Conservation (phyloP, 2,888 invertebrate species). For the Himalopsyche kuldschensis region DNA sequence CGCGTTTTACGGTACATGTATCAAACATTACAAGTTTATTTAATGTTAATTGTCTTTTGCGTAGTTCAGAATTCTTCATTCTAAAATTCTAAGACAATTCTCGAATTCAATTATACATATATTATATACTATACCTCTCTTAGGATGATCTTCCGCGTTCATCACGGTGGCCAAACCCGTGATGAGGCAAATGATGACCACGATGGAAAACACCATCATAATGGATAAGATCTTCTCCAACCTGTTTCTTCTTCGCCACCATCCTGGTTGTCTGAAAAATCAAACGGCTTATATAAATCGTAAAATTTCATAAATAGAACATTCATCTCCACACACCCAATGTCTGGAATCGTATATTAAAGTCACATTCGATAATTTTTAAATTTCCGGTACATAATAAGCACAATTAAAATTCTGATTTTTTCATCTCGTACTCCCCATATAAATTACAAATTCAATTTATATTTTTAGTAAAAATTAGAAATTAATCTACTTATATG, state of each 20-base stretch:
- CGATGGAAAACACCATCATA: slow-evolving; percentile 60
- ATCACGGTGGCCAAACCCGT: slow-evolving; percentile 55
- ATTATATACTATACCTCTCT: neutral
- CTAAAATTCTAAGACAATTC: no score
- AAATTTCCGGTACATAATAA: no score
- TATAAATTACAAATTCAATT: no score
- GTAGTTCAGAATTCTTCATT: no score
- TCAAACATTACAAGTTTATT: no score
- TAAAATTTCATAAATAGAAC: neutral
- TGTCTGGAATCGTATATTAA: neutral
- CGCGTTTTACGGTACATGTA: no score
- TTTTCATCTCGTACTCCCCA: no score
- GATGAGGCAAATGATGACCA: slow-evolving; percentile 64
- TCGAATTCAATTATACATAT: no score
- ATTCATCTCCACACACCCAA: neutral
- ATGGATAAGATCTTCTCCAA: slow-evolving; percentile 71
- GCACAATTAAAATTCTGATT: no score
- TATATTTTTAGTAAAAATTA: no score
- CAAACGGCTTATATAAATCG: neutral
- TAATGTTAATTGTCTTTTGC: no score
- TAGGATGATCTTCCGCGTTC: neutral
- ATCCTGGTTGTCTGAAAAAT: slow-evolving; percentile 71
- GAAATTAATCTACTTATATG: no score
- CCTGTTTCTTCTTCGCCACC: slow-evolving; percentile 77
- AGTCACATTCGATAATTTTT: neutral